phyloP scores from a whole-genome alignment of 1,140 invertebrate genomes.

The Zophobas atratus region DNA sequence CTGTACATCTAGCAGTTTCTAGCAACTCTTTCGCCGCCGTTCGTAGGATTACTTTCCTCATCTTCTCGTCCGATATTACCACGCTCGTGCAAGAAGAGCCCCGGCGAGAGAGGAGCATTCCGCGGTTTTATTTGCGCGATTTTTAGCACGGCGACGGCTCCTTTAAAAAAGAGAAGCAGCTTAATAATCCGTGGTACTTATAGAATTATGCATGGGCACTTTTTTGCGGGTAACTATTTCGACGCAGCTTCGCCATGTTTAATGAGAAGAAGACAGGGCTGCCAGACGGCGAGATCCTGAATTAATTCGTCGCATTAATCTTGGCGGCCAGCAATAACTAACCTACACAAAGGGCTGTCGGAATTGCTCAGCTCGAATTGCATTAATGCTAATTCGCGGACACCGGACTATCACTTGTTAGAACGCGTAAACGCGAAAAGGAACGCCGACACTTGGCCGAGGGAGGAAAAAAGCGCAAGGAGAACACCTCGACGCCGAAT shows the following conservation, averaged over 20 bases:
- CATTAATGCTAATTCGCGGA: conserved; percentile 52
- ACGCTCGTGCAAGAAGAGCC: background rate
- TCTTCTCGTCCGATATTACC: background rate
- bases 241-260: conserved; percentile 41
- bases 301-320: conserved; percentile 52
- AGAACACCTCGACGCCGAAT: background rate
- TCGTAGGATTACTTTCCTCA: conserved; percentile 13
- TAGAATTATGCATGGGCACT: conserved; percentile 49
- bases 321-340: conserved; percentile 44
- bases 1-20: no score
- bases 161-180: conserved; percentile 37
- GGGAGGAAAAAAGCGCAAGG: no score
- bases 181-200: conserved; percentile 48
- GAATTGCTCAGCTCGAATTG: conserved; percentile 41
- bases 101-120: background rate
- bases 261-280: conserved; percentile 44
- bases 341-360: conserved; percentile 50
- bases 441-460: no score
- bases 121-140: conserved; percentile 35
- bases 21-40: background rate
- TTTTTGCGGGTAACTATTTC: conserved; percentile 46
- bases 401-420: conserved; percentile 47
- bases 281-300: conserved; percentile 44
- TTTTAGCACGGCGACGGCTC: conserved; percentile 30
- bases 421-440: conserved; percentile 16